Evolutionary conservation across 2,888 invertebrate genomes (phyloP), one percentile per base, ranked within the genome.

Genomic region (Troides helena): DNA sequence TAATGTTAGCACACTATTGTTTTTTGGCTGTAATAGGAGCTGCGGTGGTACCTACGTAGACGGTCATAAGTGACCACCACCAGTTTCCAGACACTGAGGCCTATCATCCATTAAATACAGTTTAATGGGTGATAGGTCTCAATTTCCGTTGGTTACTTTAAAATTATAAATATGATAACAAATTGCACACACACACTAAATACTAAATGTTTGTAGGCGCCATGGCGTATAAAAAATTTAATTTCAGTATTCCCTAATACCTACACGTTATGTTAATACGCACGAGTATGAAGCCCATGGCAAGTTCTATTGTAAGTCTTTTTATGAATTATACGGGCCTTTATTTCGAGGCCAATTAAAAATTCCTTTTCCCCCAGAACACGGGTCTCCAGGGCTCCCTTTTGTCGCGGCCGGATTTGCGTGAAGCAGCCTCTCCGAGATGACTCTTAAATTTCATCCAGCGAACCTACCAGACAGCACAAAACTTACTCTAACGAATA

Each of bases 301-400:
- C 84, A 78, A 83, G 80, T 81, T 78, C 79, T 80, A 64, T 70
- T 70, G 67, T 71, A 62, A 71, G 67, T 65, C 67, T 71, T 70
- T 71, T 71, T 64, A 71, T 65, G 81, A 82, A 80, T 81, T 82
- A 82, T 80, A 81, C 81, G 75, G 78, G 75, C 80, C 80, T 88
- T 86, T 87, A 87, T 89, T 88, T 85, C 78, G 81, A 82, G 80
- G 85, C 88, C 89, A 89, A 90, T 90, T 89, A 90, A 88, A 89
- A 87, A 87, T 85, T 85, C 84, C 82, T 85, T 85, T 86, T 84
- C 80, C 80, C 80, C 79, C 78, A 78, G 76, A 81, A 80, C 81
- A 75, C 76, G 77, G 80, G 76, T 82, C 84, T 83, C 83, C 79
- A 76, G 82, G 82, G 84, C 76, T 82, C 80, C 75, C 83, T 84